Percentiles rank a stretch among this genome's conserved stretches.
These are phyloP conservation scores for Vulpes vulpes DNA, from an alignment of 2,113 vertebrate species.

Conservation along the genomic window DNA sequence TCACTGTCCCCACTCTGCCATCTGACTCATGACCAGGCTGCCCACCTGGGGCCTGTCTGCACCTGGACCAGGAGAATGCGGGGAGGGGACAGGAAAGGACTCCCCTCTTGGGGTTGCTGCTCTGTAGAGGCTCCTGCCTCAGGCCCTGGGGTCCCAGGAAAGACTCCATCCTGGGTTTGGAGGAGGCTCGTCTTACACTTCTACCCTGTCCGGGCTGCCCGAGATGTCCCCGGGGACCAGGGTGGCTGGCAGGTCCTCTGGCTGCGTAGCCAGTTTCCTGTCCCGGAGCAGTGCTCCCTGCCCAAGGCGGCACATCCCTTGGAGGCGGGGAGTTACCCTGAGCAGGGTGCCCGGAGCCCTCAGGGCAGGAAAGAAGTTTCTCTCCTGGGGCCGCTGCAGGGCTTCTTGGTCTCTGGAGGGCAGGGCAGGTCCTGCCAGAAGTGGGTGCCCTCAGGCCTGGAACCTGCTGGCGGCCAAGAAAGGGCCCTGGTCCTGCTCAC, in stretches of 20 bases:
- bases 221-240: neutral
- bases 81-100: neutral
- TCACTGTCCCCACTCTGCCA: neutral
- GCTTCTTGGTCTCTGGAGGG: neutral
- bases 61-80: neutral
- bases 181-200: neutral
- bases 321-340: neutral
- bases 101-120: neutral
- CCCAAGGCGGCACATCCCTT: neutral
- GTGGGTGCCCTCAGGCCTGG: neutral
- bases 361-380: neutral
- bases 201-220: neutral
- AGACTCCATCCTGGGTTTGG: neutral
- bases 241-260: neutral
- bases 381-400: neutral
- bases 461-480: neutral
- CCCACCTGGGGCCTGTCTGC: neutral
- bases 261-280: neutral
- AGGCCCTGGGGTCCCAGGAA: neutral
- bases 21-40: neutral
- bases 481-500: conserved; percentile 83
- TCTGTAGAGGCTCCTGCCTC: neutral
- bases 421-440: neutral
- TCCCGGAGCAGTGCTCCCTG: neutral
- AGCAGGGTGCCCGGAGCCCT: neutral